Percentiles rank a stretch among this genome's conserved stretches.
phyloP scores from a whole-genome alignment of 2,888 invertebrate genomes.

The Agrotis exclamationis region DNA sequence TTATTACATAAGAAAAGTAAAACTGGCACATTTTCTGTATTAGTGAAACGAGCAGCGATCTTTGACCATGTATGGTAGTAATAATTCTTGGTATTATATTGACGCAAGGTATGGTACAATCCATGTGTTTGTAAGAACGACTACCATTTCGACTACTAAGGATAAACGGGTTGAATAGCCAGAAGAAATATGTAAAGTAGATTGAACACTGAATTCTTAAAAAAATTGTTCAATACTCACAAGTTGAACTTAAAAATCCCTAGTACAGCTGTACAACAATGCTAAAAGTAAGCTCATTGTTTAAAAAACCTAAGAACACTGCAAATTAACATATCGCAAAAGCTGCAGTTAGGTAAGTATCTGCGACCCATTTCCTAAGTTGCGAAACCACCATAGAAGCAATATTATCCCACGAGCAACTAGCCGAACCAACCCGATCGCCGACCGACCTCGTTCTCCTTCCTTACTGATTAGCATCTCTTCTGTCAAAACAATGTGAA shows the following conservation, averaged over 20 bases:
- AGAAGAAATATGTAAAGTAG: neutral
- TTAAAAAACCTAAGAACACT: conserved; percentile 16
- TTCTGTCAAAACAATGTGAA: conserved; percentile 63
- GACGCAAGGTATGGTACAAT: conserved; percentile 15
- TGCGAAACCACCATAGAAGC: conserved; percentile 72
- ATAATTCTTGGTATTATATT: conserved; percentile 34
- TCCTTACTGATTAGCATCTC: conserved; percentile 74
- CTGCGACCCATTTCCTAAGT: conserved; percentile 61
- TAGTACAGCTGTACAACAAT: neutral
- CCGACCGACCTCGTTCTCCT: conserved; percentile 71
- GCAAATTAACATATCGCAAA: conserved; percentile 58
- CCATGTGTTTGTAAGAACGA: neutral
- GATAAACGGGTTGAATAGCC: neutral
- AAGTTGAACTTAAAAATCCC: neutral
- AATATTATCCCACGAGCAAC: conserved; percentile 73
- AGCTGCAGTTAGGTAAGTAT: conserved; percentile 68
- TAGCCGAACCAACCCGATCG: conserved; percentile 69
- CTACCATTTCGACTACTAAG: neutral
- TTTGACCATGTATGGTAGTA: conserved; percentile 41
- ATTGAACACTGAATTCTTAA: neutral
- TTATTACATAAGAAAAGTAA: conserved; percentile 43
- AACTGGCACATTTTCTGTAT: conserved; percentile 51
- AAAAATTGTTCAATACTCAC: neutral
- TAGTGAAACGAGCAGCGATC: conserved; percentile 31
- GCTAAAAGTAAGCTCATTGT: conserved; percentile 22